phyloP scores from a whole-genome alignment of 2,113 vertebrate species.

The Oryctolagus cuniculus region mOryCun1.1 NC_091438.1:103323501-103324000 shows the following conservation, averaged over 20 bases:
- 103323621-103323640: not conserved
- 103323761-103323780: no score
- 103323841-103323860: no score
- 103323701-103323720: not conserved
- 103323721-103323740: not conserved
- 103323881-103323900: no score
- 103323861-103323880: no score
- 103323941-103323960: not conserved
- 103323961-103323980: not conserved
- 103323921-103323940: not conserved
- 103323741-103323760: not conserved
- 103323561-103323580: not conserved
- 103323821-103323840: no score
- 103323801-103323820: no score
- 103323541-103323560: no score
- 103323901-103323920: not conserved
- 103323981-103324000: not conserved
- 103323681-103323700: not conserved
- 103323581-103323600: not conserved
- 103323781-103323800: no score
- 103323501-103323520: no score
- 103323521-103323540: no score
- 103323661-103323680: not conserved
- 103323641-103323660: not conserved
- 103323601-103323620: no score